Evolutionary conservation across 2,888 invertebrate genomes (phyloP).

Genomic region (Euclidia mi): DNA sequence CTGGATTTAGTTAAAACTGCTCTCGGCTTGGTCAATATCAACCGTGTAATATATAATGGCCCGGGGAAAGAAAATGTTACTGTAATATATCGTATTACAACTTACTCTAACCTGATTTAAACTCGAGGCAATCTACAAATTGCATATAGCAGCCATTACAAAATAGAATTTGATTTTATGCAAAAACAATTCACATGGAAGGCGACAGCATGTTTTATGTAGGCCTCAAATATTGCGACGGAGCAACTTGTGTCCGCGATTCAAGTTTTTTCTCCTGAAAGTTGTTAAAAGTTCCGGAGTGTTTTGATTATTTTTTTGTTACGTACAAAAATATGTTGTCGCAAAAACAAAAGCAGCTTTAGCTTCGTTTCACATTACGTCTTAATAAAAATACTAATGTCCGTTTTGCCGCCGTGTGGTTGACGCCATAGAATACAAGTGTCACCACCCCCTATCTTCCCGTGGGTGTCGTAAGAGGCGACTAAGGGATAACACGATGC

Average conservation of each 20-base stretch:
- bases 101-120: conserved; percentile 1
- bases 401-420: too few relatives aligned
- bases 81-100: conserved; percentile 4
- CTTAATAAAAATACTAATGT: conserved; percentile 33
- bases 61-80: not conserved
- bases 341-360: conserved; percentile 46
- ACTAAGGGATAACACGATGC: too few relatives aligned
- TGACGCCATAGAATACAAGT: too few relatives aligned
- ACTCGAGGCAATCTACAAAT: conserved; percentile 1
- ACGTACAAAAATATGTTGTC: conserved; percentile 45
- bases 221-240: conserved; percentile 60
- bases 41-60: conserved; percentile 2
- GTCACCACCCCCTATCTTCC: too few relatives aligned
- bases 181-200: conserved; percentile 32
- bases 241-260: conserved; percentile 69
- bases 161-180: conserved; percentile 19
- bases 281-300: conserved; percentile 65
- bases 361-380: conserved; percentile 25
- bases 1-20: conserved; percentile 11
- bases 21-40: conserved; percentile 1
- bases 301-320: conserved; percentile 62
- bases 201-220: conserved; percentile 52
- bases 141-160: not conserved
- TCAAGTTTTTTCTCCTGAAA: conserved; percentile 69
- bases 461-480: too few relatives aligned